Conservation (phyloP, 2,888 invertebrate species). For the Drosophila nigritarsus region DNA sequence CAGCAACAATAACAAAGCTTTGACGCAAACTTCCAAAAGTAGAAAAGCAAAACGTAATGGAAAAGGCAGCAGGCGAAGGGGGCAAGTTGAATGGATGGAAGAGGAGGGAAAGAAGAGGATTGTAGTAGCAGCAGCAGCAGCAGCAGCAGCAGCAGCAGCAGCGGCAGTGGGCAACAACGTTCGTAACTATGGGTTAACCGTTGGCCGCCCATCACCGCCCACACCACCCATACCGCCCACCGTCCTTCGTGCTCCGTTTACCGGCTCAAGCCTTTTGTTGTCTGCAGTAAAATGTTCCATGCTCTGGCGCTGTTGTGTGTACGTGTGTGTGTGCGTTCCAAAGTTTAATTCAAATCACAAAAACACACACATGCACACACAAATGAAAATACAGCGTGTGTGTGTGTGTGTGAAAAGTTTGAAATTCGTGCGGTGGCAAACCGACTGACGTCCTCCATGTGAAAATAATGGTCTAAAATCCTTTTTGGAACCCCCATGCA, state of each 20-base stretch:
- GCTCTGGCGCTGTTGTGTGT: conserved; percentile 46
- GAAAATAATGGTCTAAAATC: conserved; percentile 80
- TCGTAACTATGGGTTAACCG: conserved; percentile 49
- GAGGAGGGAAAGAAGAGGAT: not conserved
- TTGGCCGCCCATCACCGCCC: conserved; percentile 29
- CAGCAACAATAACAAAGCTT: conserved; percentile 59
- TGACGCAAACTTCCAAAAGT: conserved; percentile 66
- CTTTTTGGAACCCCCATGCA: conserved; percentile 64
- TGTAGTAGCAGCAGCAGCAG: not conserved
- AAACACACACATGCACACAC: conserved; percentile 57
- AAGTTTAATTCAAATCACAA: conserved; percentile 82
- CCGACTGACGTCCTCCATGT: conserved; percentile 72
- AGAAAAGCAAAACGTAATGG: conserved; percentile 65
- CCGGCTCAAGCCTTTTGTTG: conserved; percentile 76
- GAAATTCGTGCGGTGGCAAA: conserved; percentile 79
- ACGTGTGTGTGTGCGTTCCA: conserved; percentile 47
- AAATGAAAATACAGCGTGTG: conserved; percentile 43
- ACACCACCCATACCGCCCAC: not conserved
- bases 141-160: not conserved
- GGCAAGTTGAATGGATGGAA: conserved; percentile 3
- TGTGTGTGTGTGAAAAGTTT: conserved; percentile 71
- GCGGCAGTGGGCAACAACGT: conserved; percentile 42
- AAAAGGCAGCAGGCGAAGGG: conserved; percentile 32
- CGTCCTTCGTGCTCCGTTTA: conserved; percentile 27
- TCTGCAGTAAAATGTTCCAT: conserved; percentile 77